Evolutionary conservation across 23 tunicate genomes (phyloP).

Genomic region (Clavelina lepadiformis): DNA sequence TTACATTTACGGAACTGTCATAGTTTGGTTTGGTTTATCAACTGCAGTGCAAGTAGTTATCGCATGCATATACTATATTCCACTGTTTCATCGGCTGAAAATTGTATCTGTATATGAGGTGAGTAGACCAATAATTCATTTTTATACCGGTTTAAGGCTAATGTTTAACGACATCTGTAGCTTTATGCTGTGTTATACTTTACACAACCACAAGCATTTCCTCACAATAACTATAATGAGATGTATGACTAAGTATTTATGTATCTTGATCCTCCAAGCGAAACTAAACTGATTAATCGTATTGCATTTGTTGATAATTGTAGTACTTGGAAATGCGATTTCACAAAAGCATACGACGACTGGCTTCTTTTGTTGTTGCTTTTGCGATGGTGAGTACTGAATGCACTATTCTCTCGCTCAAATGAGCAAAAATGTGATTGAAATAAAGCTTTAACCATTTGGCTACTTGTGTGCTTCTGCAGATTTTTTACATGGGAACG

Average conservation of each 20-base stretch:
- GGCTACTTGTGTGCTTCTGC: not conserved
- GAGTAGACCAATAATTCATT: no score
- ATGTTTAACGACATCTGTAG: not conserved
- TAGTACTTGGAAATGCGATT: slow-evolving; percentile 36
- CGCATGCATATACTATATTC: slow-evolving; percentile 31
- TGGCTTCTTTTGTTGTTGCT: slow-evolving; percentile 6
- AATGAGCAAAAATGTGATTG: not conserved
- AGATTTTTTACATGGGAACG: slow-evolving; percentile 34
- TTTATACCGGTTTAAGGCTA: not conserved
- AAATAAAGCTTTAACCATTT: not conserved
- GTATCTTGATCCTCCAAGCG: no score
- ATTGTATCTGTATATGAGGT: slow-evolving; percentile 42
- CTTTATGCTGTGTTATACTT: not conserved
- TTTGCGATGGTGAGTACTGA: slow-evolving; percentile 16
- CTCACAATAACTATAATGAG: no score
- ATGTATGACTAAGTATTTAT: no score
- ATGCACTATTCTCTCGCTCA: not conserved
- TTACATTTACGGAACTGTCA: slow-evolving; percentile 32
- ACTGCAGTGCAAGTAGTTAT: slow-evolving; percentile 2
- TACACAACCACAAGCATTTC: no score
- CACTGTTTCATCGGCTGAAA: slow-evolving; percentile 19
- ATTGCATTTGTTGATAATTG: not conserved
- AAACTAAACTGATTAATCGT: no score
- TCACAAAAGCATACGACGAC: slow-evolving; percentile 2
- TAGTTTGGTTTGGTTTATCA: slow-evolving; percentile 18